phyloP scores from a whole-genome alignment of 2,888 invertebrate species.

The Torymus auratus region DNA sequence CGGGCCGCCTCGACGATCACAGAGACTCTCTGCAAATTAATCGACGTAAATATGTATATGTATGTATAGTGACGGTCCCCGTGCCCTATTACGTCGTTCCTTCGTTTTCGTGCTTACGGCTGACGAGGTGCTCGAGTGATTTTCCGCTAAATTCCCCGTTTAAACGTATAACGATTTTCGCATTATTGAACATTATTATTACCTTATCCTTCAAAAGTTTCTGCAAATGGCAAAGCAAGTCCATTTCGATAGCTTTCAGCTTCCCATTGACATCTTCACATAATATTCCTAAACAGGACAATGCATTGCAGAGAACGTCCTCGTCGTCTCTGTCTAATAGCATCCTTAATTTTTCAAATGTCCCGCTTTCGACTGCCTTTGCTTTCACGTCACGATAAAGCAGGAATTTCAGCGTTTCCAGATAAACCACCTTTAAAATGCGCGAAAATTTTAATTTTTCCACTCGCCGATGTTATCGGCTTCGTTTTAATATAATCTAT shows the following conservation, averaged over 20 bases:
- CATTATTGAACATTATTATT: slow-evolving; percentile 22
- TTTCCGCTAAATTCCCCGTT: no score
- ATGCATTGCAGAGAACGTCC: slow-evolving; percentile 66
- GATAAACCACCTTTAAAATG: slow-evolving; percentile 64
- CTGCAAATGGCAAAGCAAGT: slow-evolving; percentile 70
- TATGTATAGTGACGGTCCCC: no score
- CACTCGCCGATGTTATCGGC: no score
- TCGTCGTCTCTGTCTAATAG: slow-evolving; percentile 68
- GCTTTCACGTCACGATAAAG: slow-evolving; percentile 73
- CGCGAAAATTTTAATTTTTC: no score
- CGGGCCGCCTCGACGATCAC: slow-evolving; percentile 62
- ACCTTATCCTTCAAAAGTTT: slow-evolving; percentile 71
- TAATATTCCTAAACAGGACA: slow-evolving; percentile 71
- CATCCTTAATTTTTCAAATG: slow-evolving; percentile 70
- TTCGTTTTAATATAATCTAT: not conserved
- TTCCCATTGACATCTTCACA: slow-evolving; percentile 72
- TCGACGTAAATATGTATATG: not conserved
- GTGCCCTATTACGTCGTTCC: no score
- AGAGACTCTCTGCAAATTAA: slow-evolving; percentile 60
- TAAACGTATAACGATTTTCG: no score
- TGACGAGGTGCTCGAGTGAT: no score
- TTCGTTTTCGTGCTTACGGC: no score
- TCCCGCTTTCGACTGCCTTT: slow-evolving; percentile 72
- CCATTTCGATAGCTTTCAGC: slow-evolving; percentile 70
- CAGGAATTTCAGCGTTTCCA: slow-evolving; percentile 72